Percentiles rank a stretch among this genome's conserved stretches.
Conservation (phyloP, 2,888 invertebrate species). For the Anticlea derivata region DNA sequence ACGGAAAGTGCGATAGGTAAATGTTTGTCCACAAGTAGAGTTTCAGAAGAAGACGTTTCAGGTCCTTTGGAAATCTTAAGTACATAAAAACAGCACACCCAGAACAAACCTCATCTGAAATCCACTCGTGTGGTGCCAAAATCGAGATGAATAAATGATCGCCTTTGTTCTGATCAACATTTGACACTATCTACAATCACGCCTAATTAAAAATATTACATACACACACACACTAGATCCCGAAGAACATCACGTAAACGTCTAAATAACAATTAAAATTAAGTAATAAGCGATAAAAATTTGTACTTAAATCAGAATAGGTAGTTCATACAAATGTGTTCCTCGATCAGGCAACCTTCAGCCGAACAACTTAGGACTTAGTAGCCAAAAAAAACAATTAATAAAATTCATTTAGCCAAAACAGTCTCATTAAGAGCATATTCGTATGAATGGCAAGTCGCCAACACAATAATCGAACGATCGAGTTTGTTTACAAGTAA, state of each 20-base stretch:
- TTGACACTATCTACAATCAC: slow-evolving; percentile 66
- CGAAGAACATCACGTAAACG: slow-evolving; percentile 54
- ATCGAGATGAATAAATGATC: slow-evolving; percentile 9
- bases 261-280: slow-evolving; percentile 81
- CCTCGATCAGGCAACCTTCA: slow-evolving; percentile 56
- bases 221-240: slow-evolving; percentile 61
- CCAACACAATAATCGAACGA: slow-evolving; percentile 74
- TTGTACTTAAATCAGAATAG: slow-evolving; percentile 82
- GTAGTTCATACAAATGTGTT: slow-evolving; percentile 61
- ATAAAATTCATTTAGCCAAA: slow-evolving; percentile 79
- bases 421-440: slow-evolving; percentile 74
- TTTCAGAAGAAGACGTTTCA: slow-evolving; percentile 27
- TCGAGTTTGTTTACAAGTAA: slow-evolving; percentile 51
- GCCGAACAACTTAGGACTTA: slow-evolving; percentile 66
- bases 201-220: slow-evolving; percentile 55
- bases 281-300: slow-evolving; percentile 64
- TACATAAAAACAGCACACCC: slow-evolving; percentile 36
- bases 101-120: slow-evolving; percentile 33
- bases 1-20: slow-evolving; percentile 20
- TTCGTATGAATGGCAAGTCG: slow-evolving; percentile 65
- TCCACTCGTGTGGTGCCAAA: slow-evolving; percentile 7
- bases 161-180: slow-evolving; percentile 34
- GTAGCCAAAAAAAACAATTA: slow-evolving; percentile 65
- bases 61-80: slow-evolving; percentile 30
- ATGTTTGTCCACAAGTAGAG: slow-evolving; percentile 13